Evolutionary conservation across 2,888 invertebrate species (phyloP).

Genomic region (Platypus cylindrus): DNA sequence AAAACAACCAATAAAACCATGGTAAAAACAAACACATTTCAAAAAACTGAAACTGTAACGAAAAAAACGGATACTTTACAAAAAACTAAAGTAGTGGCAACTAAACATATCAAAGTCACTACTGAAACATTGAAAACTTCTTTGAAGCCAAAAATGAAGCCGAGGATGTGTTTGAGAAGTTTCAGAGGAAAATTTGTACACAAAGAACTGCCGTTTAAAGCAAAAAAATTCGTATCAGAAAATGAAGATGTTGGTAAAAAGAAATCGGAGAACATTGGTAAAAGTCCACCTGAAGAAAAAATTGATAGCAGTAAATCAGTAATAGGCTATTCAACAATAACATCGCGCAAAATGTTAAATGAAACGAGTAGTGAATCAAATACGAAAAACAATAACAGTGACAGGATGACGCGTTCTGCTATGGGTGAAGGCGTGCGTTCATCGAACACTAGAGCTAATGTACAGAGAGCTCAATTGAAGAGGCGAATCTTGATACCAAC

Average conservation of each 20-base stretch:
- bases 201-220: slow-evolving; percentile 25
- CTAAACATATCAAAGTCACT: slow-evolving; percentile 32
- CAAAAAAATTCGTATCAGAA: slow-evolving; percentile 4
- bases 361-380: not conserved
- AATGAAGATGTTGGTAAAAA: not conserved
- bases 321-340: not conserved
- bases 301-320: slow-evolving; percentile 3
- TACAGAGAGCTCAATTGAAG: slow-evolving; percentile 22
- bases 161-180: slow-evolving; percentile 36
- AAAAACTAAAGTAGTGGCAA: slow-evolving; percentile 31
- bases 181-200: slow-evolving; percentile 34
- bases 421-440: slow-evolving; percentile 15
- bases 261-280: slow-evolving; percentile 7
- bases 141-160: slow-evolving; percentile 24
- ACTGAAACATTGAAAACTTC: slow-evolving; percentile 27
- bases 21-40: slow-evolving; percentile 38
- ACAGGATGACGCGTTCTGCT: slow-evolving; percentile 25
- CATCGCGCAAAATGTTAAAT: not conserved
- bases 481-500: slow-evolving; percentile 22
- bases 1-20: slow-evolving; percentile 33
- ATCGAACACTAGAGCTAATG: slow-evolving; percentile 2
- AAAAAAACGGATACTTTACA: slow-evolving; percentile 27
- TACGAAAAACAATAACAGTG: slow-evolving; percentile 4
- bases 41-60: slow-evolving; percentile 32
- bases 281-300: slow-evolving; percentile 11